Evolutionary conservation across 2,888 invertebrate genomes (phyloP).

Genomic region (Polymixis flavicincta): DNA sequence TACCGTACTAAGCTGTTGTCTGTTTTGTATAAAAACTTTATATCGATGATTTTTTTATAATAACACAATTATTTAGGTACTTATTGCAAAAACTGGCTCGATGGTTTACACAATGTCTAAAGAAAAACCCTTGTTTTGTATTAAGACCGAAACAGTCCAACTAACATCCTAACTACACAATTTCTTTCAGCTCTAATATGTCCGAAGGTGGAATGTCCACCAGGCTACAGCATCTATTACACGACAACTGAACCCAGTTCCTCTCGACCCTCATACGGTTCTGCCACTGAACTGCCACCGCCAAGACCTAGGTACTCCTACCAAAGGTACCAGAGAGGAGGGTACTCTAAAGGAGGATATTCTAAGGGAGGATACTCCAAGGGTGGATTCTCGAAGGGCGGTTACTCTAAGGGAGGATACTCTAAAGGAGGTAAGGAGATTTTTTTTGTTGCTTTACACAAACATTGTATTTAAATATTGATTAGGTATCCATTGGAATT

Average conservation of each 20-base stretch:
- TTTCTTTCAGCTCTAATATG: conserved; percentile 82
- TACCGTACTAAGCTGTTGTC: neutral
- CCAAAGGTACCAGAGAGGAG: conserved; percentile 68
- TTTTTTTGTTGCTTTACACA: neutral
- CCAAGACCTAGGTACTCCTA: conserved; percentile 83
- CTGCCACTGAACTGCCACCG: conserved; percentile 90
- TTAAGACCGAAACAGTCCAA: neutral
- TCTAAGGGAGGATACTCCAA: conserved; percentile 79
- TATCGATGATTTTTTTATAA: neutral
- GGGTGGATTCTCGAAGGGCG: conserved; percentile 73
- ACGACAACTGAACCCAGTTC: conserved; percentile 83
- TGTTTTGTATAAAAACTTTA: neutral
- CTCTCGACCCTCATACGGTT: conserved; percentile 87
- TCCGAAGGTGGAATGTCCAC: conserved; percentile 91
- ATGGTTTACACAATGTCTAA: neutral
- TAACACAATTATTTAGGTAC: neutral
- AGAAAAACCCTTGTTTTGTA: neutral
- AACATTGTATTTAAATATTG: neutral
- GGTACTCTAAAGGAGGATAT: conserved; percentile 76
- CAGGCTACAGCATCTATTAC: conserved; percentile 90
- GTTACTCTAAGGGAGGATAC: conserved; percentile 77
- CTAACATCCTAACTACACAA: neutral
- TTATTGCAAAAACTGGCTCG: neutral
- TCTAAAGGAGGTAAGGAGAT: conserved; percentile 71
- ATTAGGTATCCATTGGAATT: neutral